phyloP scores from a whole-genome alignment of 1,140 invertebrate genomes.

The Hycleus cichorii region DNA sequence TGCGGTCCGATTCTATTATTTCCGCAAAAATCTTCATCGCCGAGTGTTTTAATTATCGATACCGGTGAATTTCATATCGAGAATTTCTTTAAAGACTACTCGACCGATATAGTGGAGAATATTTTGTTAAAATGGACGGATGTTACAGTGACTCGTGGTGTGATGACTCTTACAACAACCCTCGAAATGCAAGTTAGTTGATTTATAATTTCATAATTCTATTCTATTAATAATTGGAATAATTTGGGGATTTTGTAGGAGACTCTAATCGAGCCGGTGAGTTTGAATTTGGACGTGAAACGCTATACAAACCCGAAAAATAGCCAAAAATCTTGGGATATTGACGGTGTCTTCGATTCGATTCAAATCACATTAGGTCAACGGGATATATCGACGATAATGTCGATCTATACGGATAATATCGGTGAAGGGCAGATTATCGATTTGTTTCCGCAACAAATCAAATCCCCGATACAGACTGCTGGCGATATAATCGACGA shows the following conservation, averaged over 20 bases:
- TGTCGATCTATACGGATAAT: slow-evolving; percentile 59
- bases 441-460: slow-evolving; percentile 33
- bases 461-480: slow-evolving; percentile 15
- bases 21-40: slow-evolving; percentile 72
- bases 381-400: slow-evolving; percentile 59
- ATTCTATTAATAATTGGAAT: slow-evolving; percentile 21
- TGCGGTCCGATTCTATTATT: slow-evolving; percentile 67
- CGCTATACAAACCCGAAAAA: slow-evolving; percentile 48
- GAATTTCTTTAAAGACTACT: slow-evolving; percentile 69
- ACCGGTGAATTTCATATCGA: slow-evolving; percentile 68
- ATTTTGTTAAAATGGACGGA: slow-evolving; percentile 60
- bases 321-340: slow-evolving; percentile 48
- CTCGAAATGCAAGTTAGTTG: slow-evolving; percentile 58
- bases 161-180: slow-evolving; percentile 62
- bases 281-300: slow-evolving; percentile 65
- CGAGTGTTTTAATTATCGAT: slow-evolving; percentile 70
- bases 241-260: slow-evolving; percentile 44
- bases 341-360: slow-evolving; percentile 59
- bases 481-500: slow-evolving; percentile 44
- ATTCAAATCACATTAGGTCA: slow-evolving; percentile 64
- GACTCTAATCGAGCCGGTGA: slow-evolving; percentile 67
- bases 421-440: slow-evolving; percentile 43
- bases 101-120: slow-evolving; percentile 54
- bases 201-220: neutral
- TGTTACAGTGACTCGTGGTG: slow-evolving; percentile 60